Evolutionary conservation across 92 coral and sea anemone species (phyloP).

Genomic region (Bergia puertoricense): DNA sequence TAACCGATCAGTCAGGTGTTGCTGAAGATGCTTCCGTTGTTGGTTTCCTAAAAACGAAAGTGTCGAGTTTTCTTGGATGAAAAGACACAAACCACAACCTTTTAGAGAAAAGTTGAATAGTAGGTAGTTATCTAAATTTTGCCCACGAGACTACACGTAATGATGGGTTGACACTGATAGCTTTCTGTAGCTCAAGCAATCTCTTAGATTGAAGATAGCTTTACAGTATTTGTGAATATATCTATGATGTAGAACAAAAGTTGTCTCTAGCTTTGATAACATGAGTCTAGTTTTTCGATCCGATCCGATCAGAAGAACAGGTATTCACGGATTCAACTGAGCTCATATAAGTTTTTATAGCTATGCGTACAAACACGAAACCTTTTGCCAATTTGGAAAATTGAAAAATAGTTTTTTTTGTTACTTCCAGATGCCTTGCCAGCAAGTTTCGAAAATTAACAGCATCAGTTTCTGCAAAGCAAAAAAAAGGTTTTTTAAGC

Average conservation of each 20-base stretch:
- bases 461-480: too few species aligned
- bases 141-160: too few species aligned
- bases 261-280: too few species aligned
- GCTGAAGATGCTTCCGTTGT: constrained; percentile 65
- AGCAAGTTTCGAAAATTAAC: too few species aligned
- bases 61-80: constrained; percentile 62
- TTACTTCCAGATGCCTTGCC: background rate
- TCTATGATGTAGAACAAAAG: background rate
- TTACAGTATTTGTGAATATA: background rate
- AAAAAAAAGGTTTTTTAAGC: background rate
- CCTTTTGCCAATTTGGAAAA: too few species aligned
- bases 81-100: background rate
- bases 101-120: background rate
- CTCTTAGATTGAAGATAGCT: background rate
- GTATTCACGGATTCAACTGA: background rate
- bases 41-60: constrained; percentile 72
- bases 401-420: too few species aligned
- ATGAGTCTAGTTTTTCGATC: too few species aligned
- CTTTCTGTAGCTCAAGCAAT: background rate
- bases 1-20: background rate
- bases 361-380: background rate
- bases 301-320: background rate
- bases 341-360: too few species aligned
- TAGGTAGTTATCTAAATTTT: too few species aligned
- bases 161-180: too few species aligned